These are phyloP conservation scores for Sardina pilchardus DNA, from an alignment of 2,113 vertebrate species.

Conservation along the genomic window DNA sequence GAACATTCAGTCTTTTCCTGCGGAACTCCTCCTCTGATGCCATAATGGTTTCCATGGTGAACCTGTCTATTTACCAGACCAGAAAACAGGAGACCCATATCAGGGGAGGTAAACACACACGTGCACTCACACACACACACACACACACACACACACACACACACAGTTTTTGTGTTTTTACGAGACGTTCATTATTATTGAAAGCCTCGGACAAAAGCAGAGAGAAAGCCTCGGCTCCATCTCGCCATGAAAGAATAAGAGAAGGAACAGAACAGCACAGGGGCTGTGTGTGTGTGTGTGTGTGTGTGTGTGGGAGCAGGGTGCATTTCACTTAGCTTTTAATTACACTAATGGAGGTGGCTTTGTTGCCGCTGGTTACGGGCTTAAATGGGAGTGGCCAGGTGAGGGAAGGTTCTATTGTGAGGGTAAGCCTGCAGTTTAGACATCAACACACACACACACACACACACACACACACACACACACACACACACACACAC, in stretches of 20 bases:
- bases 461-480: conserved; percentile 32
- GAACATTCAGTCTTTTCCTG: too few species aligned
- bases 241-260: conserved; percentile 19
- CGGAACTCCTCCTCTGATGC: too few species aligned
- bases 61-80: conserved; percentile 50
- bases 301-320: conserved; percentile 57
- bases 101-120: too few species aligned
- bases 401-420: conserved; percentile 68
- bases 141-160: too few species aligned
- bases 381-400: conserved; percentile 59
- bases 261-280: conserved; percentile 5
- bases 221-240: conserved; percentile 48
- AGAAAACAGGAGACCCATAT: too few species aligned
- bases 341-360: conserved; percentile 74
- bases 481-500: too few species aligned
- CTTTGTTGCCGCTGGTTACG: conserved; percentile 59
- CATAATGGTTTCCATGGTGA: conserved; percentile 49
- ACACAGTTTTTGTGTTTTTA: too few species aligned
- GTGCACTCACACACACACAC: too few species aligned
- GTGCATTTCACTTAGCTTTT: conserved; percentile 69
- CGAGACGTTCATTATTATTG: conserved; percentile 43
- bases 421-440: conserved; percentile 65
- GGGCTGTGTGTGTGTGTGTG: not conserved
- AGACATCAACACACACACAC: conserved; percentile 48
- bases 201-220: conserved; percentile 50